Evolutionary conservation across 2,797 vertebrate species (phyloP), one percentile per base, ranked within the genome.

Genomic region (Enteromius radiatus): DNA sequence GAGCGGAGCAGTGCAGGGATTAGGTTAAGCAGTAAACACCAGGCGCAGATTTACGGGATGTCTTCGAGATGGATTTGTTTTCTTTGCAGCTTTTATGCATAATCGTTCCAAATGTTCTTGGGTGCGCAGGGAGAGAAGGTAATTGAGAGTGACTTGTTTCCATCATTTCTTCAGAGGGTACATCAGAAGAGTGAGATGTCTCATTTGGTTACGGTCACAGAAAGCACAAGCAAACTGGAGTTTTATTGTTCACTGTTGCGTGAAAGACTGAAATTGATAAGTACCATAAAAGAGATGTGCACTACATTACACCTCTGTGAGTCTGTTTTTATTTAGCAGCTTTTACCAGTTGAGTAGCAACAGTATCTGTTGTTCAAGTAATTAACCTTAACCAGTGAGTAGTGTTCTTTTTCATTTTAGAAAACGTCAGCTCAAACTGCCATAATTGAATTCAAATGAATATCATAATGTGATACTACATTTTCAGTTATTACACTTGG

Each of bases 351-450:
- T 14, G 19, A 43, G 73, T 19, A 28, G 49, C 17, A 12, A 28
- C 5, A 15, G 26, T 19, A 74, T 84, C 14, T 76, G 36, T 71
- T 71, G 38, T 38, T 79, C 63, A 75, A 67, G 52, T 67, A 61
- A 78, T 54, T 75, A 47, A 89, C 64, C 82, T 90, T 86, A 82
- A 84, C 75, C 71, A 67, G 85, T 89, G 38, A 64, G 78, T 90
- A 85, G 79, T 28, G 59, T 49, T 64, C 3, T 31, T 88, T 91
- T 89, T 86, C 75, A 43, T 86, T 90, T 90, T 85, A 89, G 86
- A 85, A 85, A 89, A 77, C 87, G 91, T 83, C 88, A 83, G 89
- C 89, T 92, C 90, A 91, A 81, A 85, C 81, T 82, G 83, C 68
- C 88, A 85, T 90, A 90, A 91, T 92, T 83, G 85, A 83, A 84